These are phyloP conservation scores for Helarctos malayanus DNA, from an alignment of 2,797 vertebrate genomes.

Conservation along the genomic window DNA sequence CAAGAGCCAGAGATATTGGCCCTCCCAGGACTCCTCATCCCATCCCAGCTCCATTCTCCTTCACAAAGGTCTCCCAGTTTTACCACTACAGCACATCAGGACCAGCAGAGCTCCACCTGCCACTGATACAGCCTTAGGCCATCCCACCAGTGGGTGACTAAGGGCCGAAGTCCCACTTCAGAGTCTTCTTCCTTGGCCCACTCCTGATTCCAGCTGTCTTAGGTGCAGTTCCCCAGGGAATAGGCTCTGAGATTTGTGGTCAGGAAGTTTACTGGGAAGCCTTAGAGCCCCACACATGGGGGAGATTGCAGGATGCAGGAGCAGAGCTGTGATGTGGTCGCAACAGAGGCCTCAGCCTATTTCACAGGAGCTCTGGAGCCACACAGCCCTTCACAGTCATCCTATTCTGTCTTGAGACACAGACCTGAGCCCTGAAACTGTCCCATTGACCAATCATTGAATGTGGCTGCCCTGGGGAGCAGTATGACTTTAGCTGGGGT, in stretches of 20 bases:
- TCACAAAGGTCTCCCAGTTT: too few species aligned
- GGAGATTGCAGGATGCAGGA: neutral
- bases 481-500: neutral
- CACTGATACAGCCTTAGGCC: neutral
- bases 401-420: neutral
- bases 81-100: neutral
- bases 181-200: neutral
- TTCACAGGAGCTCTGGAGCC: neutral
- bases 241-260: neutral
- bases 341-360: neutral
- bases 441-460: accelerated
- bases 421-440: neutral
- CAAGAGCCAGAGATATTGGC: neutral
- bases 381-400: neutral
- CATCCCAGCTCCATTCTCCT: neutral
- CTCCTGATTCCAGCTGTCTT: neutral
- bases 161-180: neutral
- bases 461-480: neutral
- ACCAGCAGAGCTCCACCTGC: too few species aligned
- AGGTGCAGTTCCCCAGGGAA: neutral
- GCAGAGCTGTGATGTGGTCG: neutral
- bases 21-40: neutral
- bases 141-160: neutral
- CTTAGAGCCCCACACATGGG: neutral
- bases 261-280: neutral